These are phyloP conservation scores for Apis cerana DNA, from an alignment of 1,140 invertebrate species.

Conservation along the genomic window DNA sequence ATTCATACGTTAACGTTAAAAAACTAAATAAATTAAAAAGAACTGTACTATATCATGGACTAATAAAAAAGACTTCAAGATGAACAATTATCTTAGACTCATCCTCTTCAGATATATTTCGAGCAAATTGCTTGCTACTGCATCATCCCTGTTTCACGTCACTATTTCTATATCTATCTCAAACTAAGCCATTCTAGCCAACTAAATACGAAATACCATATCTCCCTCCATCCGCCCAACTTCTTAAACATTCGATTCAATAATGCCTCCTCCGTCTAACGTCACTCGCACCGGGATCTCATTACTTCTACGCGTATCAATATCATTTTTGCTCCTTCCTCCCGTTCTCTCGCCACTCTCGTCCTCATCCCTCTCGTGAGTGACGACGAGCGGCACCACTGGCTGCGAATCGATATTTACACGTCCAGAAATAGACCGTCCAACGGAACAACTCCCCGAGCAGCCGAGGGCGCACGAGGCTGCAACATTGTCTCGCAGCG, in stretches of 20 bases:
- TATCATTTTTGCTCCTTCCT: conserved; percentile 23
- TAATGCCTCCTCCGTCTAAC: not conserved
- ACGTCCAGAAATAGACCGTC: conserved; percentile 74
- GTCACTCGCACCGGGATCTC: not conserved
- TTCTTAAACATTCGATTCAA: not conserved
- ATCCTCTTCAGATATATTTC: too few relatives aligned
- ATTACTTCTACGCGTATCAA: conserved; percentile 2
- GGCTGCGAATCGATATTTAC: conserved; percentile 72
- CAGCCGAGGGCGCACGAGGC: conserved; percentile 40
- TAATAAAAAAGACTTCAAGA: too few relatives aligned
- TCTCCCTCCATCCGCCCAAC: not conserved
- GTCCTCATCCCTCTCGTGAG: not conserved
- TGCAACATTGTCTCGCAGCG: conserved; percentile 44
- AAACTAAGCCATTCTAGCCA: not conserved
- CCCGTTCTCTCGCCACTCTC: not conserved
- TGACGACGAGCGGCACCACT: conserved; percentile 36
- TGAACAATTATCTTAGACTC: too few relatives aligned
- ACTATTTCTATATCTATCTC: not conserved
- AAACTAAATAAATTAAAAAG: too few relatives aligned
- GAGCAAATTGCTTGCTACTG: too few relatives aligned
- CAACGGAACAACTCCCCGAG: conserved; percentile 48
- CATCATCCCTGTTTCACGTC: too few relatives aligned
- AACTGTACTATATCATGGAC: too few relatives aligned
- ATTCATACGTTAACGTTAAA: too few relatives aligned
- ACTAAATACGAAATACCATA: not conserved